phyloP scores from a whole-genome alignment of 1,140 invertebrate species.

The Ostrea edulis region DNA sequence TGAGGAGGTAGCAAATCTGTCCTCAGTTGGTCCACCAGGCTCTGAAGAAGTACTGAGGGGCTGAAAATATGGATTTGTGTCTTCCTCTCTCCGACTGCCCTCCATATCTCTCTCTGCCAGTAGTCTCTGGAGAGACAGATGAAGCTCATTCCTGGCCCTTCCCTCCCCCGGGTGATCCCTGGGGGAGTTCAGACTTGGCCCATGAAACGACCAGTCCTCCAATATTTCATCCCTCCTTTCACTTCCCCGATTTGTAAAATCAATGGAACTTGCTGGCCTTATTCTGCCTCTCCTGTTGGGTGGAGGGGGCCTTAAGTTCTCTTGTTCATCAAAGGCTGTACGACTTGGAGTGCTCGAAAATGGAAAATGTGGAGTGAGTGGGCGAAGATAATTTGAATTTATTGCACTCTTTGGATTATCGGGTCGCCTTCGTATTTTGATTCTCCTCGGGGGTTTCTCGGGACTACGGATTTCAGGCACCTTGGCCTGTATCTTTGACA shows the following conservation, averaged over 20 bases:
- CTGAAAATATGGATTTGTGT: conserved; percentile 37
- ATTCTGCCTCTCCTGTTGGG: conserved; percentile 32
- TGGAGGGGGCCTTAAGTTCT: conserved; percentile 29
- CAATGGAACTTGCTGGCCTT: conserved; percentile 54
- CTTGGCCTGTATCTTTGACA: conserved; percentile 51
- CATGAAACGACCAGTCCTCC: conserved; percentile 40
- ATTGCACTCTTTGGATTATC: conserved; percentile 45
- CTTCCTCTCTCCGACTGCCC: conserved; percentile 23
- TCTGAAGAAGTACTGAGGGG: conserved; percentile 31
- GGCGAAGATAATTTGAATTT: conserved; percentile 55
- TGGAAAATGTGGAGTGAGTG: conserved; percentile 56
- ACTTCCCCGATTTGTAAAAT: conserved; percentile 45
- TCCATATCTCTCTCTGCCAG: conserved; percentile 48
- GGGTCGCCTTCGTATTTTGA: conserved; percentile 54
- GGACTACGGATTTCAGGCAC: conserved; percentile 50
- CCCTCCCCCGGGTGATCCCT: conserved; percentile 54
- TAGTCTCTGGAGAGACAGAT: conserved; percentile 56
- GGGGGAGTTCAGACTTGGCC: conserved; percentile 42
- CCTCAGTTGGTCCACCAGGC: background rate
- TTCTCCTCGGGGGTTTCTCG: conserved; percentile 50
- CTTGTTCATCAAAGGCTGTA: conserved; percentile 42
- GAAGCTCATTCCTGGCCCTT: conserved; percentile 54
- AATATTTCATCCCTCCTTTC: conserved; percentile 50
- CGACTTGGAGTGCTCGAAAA: conserved; percentile 39
- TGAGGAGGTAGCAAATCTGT: background rate